Base-by-base conservation (phyloP, 2,888 invertebrate species). In the Sialis lutaria region DNA sequence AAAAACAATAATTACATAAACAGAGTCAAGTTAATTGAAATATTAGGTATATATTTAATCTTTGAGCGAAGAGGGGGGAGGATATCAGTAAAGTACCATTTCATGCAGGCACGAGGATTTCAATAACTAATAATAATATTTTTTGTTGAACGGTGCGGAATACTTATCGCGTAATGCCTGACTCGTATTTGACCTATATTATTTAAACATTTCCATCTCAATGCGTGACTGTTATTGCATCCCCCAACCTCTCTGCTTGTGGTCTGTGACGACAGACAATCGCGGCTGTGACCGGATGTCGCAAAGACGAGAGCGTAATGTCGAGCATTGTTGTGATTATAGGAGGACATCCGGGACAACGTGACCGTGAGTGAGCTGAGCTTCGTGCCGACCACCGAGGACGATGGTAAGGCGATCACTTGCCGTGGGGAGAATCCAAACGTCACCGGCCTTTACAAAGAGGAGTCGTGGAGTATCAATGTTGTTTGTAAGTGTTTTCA, bases 401-500 rank as follows among this genome's bases (percentile, higher is more conserved):
- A 91, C 68, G 86, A 90, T 69, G 87, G 86, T 56, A 88, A 88
- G 70, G 75, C 79, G 57, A 79, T 91, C 70, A 84, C 82, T 50
- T 91, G 91, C 68, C 76, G 88, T 59, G 86, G 89, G 7, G 89
- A 90, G 71, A 91, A 91, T 74, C 88, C 89, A 51, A 86, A 85
- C 72, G 85, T 88, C 57, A 85, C 84, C 51, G 80, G 85, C 46
- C 78, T 87, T 55, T 80, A 73, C 63, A 69, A 87, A 56, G 90
- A 90, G 67, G 82, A 85, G 55, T 78, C 83, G 47, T 89, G 87
- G 87, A 82, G 79, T 62, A 81, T 90, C 64, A 81, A 82, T 68
- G 88, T 91, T 58, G 88, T 89, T 55, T 90, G 90, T 90, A 68
- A 87, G 90, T 86, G 70, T 12, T n/a, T 10, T 13, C 6, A 40